Evolutionary conservation across 1,140 invertebrate species (phyloP), one percentile per base, ranked within the genome.

Genomic region (Mylabris phalerata): DNA sequence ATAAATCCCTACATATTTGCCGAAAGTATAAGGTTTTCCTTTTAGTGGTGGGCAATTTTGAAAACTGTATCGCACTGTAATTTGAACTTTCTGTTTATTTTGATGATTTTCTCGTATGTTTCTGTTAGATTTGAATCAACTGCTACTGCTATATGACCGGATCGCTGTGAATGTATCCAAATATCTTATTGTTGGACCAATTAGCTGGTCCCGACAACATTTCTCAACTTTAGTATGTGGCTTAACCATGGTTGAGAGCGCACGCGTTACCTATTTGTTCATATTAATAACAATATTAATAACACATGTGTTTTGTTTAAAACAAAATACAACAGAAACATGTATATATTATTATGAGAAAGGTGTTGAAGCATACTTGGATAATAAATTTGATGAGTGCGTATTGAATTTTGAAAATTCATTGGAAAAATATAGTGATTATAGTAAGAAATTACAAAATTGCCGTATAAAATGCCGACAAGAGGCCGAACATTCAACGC

Each of bases 341-440:
- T 67, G 68, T 44, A 57, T 55, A 4, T 57, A 65, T 26, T 60
- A 77, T 24, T 81, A 79, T 70, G 67, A 76, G 61, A 62, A 79
- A 66, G 86, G 84, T 43, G 75, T 84, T 9, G 74, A 83, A 56
- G 82, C 85, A 24, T 90, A 90, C 73, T 73, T 82, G 41, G 79
- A 82, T 19, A 81, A 88, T 65, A 77, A 83, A 66, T 91, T 83
- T 82, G 73, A 79, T 19, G 78, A 80, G 43, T 90, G 88, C 68
- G 79, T 88, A 55, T 64, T 71, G 9, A 75, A 82, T 55, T 81
- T 90, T 64, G 79, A 83, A 69, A 73, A 77, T 48, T 73, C 80
- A 11, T 60, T 82, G 47, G 67, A 78, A 58, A 74, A 78, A 69
- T 82, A 77, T 57, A 57, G 58, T 32, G 48, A 32, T 41, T 67